Conservation (phyloP, 2,888 invertebrate species). For the Heliconius aoede region DNA sequence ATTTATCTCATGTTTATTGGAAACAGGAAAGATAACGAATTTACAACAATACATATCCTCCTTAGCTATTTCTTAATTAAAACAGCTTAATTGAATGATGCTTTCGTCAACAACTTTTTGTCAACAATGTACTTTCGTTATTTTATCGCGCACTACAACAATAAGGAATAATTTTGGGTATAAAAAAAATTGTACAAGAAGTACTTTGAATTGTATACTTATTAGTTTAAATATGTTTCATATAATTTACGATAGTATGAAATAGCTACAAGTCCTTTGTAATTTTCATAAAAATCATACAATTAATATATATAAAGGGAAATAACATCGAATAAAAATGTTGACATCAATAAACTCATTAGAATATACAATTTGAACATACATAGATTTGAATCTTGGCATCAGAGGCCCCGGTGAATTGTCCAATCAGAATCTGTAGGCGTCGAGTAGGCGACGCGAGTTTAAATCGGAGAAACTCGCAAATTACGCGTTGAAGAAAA, state of each 20-base stretch:
- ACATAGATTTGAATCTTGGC: conserved; percentile 37
- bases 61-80: not conserved
- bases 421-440: conserved; percentile 41
- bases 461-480: conserved; percentile 27
- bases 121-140: too few relatives aligned
- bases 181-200: too few relatives aligned
- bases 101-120: too few relatives aligned
- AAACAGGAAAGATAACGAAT: not conserved
- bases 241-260: not conserved
- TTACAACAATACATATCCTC: not conserved
- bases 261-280: not conserved
- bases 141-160: too few relatives aligned
- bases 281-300: not conserved
- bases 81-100: too few relatives aligned
- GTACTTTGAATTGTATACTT: too few relatives aligned
- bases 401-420: conserved; percentile 40
- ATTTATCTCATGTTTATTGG: conserved; percentile 17
- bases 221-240: too few relatives aligned
- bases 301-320: not conserved
- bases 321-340: conserved; percentile 3
- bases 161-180: too few relatives aligned
- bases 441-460: conserved; percentile 42
- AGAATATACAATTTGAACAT: conserved; percentile 41
- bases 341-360: conserved; percentile 43
- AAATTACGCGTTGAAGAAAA: conserved; percentile 11